Base-by-base conservation (phyloP, 1,140 invertebrate genomes). In the Megalonaias nervosa region DNA sequence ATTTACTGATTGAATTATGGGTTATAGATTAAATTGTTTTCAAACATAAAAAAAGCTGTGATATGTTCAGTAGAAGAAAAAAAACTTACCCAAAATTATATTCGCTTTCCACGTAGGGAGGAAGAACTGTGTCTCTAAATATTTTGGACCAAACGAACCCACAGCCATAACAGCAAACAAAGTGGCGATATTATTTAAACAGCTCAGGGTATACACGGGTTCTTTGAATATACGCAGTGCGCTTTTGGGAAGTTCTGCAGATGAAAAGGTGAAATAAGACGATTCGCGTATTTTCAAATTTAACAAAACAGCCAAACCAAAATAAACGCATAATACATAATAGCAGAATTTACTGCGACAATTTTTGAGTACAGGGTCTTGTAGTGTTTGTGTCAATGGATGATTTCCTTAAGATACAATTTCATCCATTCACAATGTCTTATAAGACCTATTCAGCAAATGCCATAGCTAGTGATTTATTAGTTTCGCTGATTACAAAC, bases 81-180 rank as follows among this genome's bases (percentile, higher is more conserved):
- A 26, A 12, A 21, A 26, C 66, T 68, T 68, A 94, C 95, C 97
- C 91, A 96, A 95, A 84, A 98, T 95, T 93, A 97, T 94, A 87
- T 96, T 97, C 59, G 97, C 96, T 85, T 95, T 94, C 89, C 96
- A 94, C 66, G 96, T 95, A 19, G 96, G 94, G 84, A 97, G 91
- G 77, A 95, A 93, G 91, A 98, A 98, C 92, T 97, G 96, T 67
- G 94, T 95, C 92, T 98, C 96, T 80, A 98, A 91, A 90, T 97
- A 98, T 90, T 98, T 98, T 67, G 97, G 97, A 83, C 98, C 92
- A 91, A 98, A 98, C 62, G 96, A 97, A 90, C 97, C 97, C 14
- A 97, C 92, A 9, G 96, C 97, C 74, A 96, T 95, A 81, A 97
- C 96, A 61, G 96, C 96, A 85, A 98, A 92, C 83, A 98, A 93